Conservation (phyloP, 2,113 vertebrate species). For the Azemiops feae region DNA sequence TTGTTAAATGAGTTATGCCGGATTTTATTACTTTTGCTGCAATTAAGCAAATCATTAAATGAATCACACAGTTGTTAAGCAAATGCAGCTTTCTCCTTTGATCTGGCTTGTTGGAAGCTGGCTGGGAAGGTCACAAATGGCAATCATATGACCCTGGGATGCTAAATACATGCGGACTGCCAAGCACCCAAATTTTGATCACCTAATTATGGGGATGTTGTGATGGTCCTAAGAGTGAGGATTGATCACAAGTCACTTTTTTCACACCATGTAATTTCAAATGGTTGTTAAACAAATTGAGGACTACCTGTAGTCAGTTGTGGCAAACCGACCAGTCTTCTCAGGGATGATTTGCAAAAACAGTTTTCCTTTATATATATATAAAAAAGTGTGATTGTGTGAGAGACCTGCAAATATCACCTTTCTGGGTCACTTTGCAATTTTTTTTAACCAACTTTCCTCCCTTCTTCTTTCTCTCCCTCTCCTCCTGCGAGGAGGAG, state of each 20-base stretch:
- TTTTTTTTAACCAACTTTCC: not conserved
- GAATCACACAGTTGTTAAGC: not conserved
- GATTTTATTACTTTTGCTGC: too few species aligned
- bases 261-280: not conserved
- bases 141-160: not conserved
- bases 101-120: not conserved
- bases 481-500: not conserved
- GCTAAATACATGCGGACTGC: not conserved
- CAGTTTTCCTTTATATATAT: too few species aligned
- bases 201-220: not conserved
- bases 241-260: not conserved
- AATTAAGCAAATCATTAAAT: not conserved
- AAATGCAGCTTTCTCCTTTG: not conserved
- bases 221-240: not conserved
- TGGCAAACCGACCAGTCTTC: not conserved
- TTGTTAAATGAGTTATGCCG: not conserved
- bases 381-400: not conserved
- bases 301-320: not conserved
- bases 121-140: not conserved
- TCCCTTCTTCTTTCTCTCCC: not conserved
- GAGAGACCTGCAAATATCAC: not conserved
- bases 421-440: not conserved
- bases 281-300: not conserved
- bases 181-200: not conserved
- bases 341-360: not conserved